Evolutionary conservation across 2,888 invertebrate genomes (phyloP), one percentile per base, ranked within the genome.

Genomic region (Pyrocoelia pectoralis): DNA sequence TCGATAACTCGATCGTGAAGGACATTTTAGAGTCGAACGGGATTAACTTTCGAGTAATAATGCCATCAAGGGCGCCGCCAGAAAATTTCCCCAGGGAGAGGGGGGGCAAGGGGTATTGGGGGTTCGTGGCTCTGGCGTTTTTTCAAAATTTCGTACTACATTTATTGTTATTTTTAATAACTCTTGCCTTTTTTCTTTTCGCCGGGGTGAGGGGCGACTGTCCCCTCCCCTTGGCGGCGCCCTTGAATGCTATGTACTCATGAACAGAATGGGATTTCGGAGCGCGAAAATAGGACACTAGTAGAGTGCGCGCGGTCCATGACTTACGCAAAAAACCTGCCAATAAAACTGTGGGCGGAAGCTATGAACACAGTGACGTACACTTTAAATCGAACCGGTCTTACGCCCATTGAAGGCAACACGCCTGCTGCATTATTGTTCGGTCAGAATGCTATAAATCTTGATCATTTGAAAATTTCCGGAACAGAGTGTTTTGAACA

Each of bases 401-500:
- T 64, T 3, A 66, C 61, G 19, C 8, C 50, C n/a, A 48, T 64
- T 8, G 52, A 54, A 41, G 46, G 48, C 3, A 62, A 59, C 24
- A 66, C 68, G 1, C 67, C 69, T 4, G 64, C 29, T 19, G 66
- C 71, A 60, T 29, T 67, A 8, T 69, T 70, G 71, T 46, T 24
- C 9, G 52, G 52, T 28, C 56, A 58, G 51, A 40, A 48, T 9
- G 51, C 52, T 19, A 56, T 65, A 13, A 57, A 66, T n/a, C 40
- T 29, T 33, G 48, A 48, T 1, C 64, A 71, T 41, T 46, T 69
- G 14, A 17, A 58, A 29, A 61, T 70, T 24, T 73, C 72, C 49
- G 71, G 72, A 0, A 67, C 69, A 1, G 63, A 68, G 5, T 68
- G 66, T n/a, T 72, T 56, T 52, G 70, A 59, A 2, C 65, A 70